Conservation (phyloP, 2,888 invertebrate species). For the Cacoxenus indagator region DNA sequence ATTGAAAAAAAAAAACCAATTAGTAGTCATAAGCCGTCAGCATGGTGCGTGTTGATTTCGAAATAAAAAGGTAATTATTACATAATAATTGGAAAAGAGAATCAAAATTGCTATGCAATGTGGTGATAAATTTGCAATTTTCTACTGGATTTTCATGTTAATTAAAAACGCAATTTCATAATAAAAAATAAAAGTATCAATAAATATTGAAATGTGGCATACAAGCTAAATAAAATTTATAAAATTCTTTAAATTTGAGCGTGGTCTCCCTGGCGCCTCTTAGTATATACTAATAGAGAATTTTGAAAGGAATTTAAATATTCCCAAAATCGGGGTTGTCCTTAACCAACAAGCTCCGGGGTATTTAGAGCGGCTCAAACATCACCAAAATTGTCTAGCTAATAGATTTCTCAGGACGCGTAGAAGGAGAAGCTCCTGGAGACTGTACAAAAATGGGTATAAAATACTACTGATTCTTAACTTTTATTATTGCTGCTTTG, state of each 20-base stretch:
- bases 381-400: too few species aligned
- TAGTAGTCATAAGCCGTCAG: conserved; percentile 28
- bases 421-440: too few species aligned
- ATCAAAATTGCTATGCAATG: background rate
- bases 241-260: background rate
- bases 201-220: background rate
- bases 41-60: conserved; percentile 47
- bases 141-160: conserved; percentile 63
- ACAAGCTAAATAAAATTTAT: conserved; percentile 7
- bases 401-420: too few species aligned
- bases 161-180: conserved; percentile 58
- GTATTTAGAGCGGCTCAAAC: too few species aligned
- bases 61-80: conserved; percentile 51
- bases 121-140: conserved; percentile 54
- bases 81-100: conserved; percentile 42
- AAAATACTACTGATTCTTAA: too few species aligned
- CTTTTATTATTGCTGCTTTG: too few species aligned
- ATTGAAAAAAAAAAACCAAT: background rate
- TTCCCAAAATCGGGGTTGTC: too few species aligned
- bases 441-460: too few species aligned
- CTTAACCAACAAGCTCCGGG: too few species aligned
- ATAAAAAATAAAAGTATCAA: conserved; percentile 54
- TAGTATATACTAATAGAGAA: too few species aligned
- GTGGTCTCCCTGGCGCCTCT: too few species aligned
- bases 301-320: too few species aligned